Evolutionary conservation across 2,888 invertebrate genomes (phyloP).

Genomic region (Tetragonula carbonaria): DNA sequence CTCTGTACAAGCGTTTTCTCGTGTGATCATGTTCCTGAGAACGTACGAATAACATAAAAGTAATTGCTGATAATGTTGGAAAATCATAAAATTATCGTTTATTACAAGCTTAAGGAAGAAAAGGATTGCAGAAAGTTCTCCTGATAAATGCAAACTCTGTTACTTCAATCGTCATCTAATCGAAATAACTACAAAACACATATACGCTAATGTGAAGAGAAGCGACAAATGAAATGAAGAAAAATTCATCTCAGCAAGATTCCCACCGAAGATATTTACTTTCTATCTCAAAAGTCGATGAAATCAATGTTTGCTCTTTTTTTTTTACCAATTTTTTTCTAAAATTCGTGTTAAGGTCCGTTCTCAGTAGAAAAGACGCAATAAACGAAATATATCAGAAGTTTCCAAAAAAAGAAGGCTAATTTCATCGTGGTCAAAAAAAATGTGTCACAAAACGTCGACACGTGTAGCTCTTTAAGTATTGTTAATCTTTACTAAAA

Average conservation of each 20-base stretch:
- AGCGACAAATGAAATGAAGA: conserved; percentile 54
- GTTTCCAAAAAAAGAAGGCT: background rate
- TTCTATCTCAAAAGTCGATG: background rate
- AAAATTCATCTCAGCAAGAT: conserved; percentile 51
- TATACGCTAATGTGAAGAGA: conserved; percentile 32
- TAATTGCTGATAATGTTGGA: background rate
- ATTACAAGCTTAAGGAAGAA: background rate
- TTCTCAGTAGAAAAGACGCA: conserved; percentile 1
- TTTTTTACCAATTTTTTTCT: background rate
- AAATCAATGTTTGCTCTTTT: background rate
- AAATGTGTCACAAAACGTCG: background rate
- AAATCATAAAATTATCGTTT: background rate
- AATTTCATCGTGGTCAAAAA: background rate
- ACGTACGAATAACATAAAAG: conserved; percentile 8
- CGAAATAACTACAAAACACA: conserved; percentile 34
- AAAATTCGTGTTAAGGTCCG: background rate
- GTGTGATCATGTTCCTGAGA: background rate
- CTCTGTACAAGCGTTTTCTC: conserved; percentile 7
- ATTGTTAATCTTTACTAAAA: conserved; percentile 23
- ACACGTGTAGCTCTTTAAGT: conserved; percentile 27
- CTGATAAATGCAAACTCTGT: conserved; percentile 29
- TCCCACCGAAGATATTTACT: conserved; percentile 45
- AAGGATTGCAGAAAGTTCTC: conserved; percentile 52
- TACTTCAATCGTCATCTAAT: conserved; percentile 1
- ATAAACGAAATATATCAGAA: background rate